phyloP scores from a whole-genome alignment of 2,797 vertebrate species.

The Nyctalus aviator region DNA sequence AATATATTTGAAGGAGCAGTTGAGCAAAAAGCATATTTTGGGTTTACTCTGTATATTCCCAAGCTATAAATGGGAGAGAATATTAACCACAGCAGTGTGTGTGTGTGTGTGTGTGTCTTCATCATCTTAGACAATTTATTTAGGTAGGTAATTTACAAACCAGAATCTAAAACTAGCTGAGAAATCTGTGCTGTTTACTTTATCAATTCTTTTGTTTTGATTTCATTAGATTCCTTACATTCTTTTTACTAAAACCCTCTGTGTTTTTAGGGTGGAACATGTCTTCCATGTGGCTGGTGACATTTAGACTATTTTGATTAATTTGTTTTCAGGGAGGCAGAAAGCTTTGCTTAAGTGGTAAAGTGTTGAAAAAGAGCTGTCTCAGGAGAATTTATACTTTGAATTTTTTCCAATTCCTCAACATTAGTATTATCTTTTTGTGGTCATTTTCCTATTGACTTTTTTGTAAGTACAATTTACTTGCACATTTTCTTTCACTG shows the following conservation, averaged over 20 bases:
- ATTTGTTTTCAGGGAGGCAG: conserved; percentile 43
- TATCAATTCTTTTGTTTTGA: conserved; percentile 45
- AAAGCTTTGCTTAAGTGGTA: conserved; percentile 52
- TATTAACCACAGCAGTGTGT: neutral
- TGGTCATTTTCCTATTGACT: conserved; percentile 50
- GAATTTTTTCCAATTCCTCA: conserved; percentile 36
- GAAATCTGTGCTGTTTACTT: neutral
- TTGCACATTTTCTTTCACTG: conserved; percentile 35
- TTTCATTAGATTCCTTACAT: conserved; percentile 56
- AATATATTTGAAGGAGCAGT: neutral
- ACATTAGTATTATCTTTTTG: conserved; percentile 39
- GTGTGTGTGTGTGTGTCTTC: neutral
- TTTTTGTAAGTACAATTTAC: neutral
- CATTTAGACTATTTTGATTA: conserved; percentile 64
- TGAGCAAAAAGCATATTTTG: neutral
- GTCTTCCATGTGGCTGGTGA: neutral
- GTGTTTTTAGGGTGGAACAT: neutral
- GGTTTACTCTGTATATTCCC: neutral
- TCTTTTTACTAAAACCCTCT: conserved; percentile 35
- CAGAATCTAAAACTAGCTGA: neutral
- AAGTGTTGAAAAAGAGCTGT: conserved; percentile 11
- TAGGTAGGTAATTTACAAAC: conserved; percentile 25
- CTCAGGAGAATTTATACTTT: conserved; percentile 48
- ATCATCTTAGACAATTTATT: conserved; percentile 6
- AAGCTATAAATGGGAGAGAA: neutral